Conservation (phyloP, 1,140 invertebrate species). For the Wasmannia auropunctata region DNA sequence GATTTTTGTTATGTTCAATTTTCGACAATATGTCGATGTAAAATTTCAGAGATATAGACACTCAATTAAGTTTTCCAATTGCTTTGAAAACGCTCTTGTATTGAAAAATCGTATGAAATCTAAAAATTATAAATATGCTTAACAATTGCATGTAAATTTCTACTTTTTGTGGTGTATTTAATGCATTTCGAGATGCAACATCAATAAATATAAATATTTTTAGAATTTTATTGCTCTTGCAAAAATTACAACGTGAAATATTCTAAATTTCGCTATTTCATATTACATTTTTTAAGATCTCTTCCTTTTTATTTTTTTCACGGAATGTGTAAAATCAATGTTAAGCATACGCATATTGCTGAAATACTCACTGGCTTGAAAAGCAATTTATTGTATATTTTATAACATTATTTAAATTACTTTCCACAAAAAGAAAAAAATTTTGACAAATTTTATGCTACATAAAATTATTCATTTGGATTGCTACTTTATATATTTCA, state of each 20-base stretch:
- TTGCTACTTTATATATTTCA: not conserved
- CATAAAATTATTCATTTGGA: not conserved
- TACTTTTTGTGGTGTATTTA: not conserved
- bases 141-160: not conserved
- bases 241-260: not conserved
- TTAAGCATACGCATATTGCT: not conserved
- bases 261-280: not conserved
- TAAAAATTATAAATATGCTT: not conserved
- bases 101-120: not conserved
- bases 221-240: not conserved
- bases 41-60: not conserved
- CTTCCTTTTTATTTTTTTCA: not conserved
- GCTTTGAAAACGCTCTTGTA: not conserved
- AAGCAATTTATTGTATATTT: not conserved
- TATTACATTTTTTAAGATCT: not conserved
- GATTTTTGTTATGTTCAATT: slow-evolving; percentile 1
- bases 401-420: not conserved
- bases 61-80: not conserved
- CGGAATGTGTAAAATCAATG: not conserved
- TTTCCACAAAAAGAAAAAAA: not conserved
- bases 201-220: not conserved
- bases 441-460: not conserved
- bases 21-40: not conserved
- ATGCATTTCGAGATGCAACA: not conserved
- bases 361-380: not conserved